Conservation (phyloP, 2,888 invertebrate species). For the Epistrophe eligans region DNA sequence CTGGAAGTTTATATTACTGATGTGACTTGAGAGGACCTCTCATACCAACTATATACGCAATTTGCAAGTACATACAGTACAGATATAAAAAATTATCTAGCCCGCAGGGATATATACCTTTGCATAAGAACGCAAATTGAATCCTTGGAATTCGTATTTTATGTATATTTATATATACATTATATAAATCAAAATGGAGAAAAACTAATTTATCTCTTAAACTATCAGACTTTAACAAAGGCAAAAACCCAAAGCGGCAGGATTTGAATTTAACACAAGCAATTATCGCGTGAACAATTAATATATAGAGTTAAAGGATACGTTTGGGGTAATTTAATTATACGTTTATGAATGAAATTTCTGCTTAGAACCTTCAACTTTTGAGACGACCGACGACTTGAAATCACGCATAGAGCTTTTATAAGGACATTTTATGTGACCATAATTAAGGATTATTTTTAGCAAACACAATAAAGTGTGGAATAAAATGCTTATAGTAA, state of each 20-base stretch:
- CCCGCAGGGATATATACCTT: not conserved
- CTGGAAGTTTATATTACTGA: conserved; percentile 20
- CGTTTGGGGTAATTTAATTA: conserved; percentile 34
- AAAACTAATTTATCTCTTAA: not conserved
- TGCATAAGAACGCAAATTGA: conserved; percentile 14
- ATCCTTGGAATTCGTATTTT: conserved; percentile 9
- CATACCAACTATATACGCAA: not conserved
- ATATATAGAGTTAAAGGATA: conserved; percentile 21
- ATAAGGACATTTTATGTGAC: conserved; percentile 12
- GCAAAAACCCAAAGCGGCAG: not conserved
- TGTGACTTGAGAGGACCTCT: not conserved
- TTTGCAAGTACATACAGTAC: too few relatives aligned
- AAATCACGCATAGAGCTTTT: conserved; percentile 44
- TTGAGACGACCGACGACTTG: conserved; percentile 21
- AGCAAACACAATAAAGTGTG: conserved; percentile 15
- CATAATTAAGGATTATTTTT: conserved; percentile 2
- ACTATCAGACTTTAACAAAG: not conserved
- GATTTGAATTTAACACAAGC: conserved; percentile 22
- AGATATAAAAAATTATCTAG: conserved; percentile 1
- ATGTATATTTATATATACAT: not conserved
- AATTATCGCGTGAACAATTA: conserved; percentile 67
- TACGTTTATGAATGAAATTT: conserved; percentile 41
- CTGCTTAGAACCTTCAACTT: not conserved
- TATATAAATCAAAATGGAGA: conserved; percentile 7
- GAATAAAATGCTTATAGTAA: conserved; percentile 1